Conservation (phyloP, 2,113 vertebrate species). For the Syngnathus scovelli region DNA sequence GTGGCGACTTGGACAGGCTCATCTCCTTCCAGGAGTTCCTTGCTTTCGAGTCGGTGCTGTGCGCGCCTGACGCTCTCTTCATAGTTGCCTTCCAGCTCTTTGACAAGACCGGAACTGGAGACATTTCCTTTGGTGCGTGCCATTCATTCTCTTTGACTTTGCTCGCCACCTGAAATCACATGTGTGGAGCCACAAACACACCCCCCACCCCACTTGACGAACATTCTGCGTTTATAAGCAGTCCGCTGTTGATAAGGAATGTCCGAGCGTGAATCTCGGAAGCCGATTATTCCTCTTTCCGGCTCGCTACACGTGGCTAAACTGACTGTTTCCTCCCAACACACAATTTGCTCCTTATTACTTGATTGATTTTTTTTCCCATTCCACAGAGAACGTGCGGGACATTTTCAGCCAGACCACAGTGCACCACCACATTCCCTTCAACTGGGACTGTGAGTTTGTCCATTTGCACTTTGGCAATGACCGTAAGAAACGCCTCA, state of each 20-base stretch:
- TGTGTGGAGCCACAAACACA: too few relatives aligned
- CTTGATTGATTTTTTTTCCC: too few relatives aligned
- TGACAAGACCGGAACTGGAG: slow-evolving; percentile 92
- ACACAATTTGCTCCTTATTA: not conserved
- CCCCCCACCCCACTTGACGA: too few relatives aligned
- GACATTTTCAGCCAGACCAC: slow-evolving; percentile 96
- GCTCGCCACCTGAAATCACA: too few relatives aligned
- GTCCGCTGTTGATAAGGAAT: slow-evolving; percentile 4
- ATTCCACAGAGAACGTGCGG: slow-evolving; percentile 84
- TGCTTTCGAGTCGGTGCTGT: slow-evolving; percentile 95
- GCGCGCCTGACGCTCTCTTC: slow-evolving; percentile 94
- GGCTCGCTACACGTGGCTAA: slow-evolving; percentile 26
- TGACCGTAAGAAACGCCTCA: slow-evolving; percentile 88
- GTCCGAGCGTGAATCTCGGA: slow-evolving; percentile 16
- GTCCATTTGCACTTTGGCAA: slow-evolving; percentile 94
- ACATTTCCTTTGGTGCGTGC: slow-evolving; percentile 89
- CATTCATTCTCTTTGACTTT: slow-evolving; percentile 27
- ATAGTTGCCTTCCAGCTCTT: slow-evolving; percentile 96
- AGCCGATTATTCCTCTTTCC: slow-evolving; percentile 36
- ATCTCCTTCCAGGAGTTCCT: slow-evolving; percentile 98
- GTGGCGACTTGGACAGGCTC: slow-evolving; percentile 67
- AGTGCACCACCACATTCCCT: slow-evolving; percentile 95
- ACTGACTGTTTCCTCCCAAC: slow-evolving; percentile 12
- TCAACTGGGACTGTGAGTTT: slow-evolving; percentile 98
- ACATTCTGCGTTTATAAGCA: not conserved